These are phyloP conservation scores for Osmerus mordax DNA, from an alignment of 2,113 vertebrate genomes.

Conservation along the genomic window DNA sequence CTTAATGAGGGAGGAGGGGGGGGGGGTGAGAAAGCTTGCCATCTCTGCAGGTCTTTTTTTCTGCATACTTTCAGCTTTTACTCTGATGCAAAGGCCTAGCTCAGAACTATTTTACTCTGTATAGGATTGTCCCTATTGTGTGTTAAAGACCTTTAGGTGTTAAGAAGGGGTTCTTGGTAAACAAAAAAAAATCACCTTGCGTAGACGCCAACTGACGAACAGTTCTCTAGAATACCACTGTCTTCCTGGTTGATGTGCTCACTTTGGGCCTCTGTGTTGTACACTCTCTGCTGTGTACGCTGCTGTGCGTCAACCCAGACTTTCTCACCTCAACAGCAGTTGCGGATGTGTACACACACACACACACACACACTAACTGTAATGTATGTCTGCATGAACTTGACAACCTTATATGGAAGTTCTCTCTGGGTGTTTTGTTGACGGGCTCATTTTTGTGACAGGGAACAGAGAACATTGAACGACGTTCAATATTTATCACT, in stretches of 20 bases:
- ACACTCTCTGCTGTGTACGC: slow-evolving; percentile 10
- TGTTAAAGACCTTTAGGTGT: background rate
- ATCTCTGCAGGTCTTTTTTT: slow-evolving; percentile 1
- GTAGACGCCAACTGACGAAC: slow-evolving; percentile 13
- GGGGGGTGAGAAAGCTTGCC: slow-evolving; percentile 18
- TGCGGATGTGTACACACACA: background rate
- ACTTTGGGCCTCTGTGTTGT: slow-evolving; percentile 20
- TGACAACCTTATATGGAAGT: slow-evolving; percentile 56
- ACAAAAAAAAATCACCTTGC: background rate
- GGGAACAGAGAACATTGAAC: no score
- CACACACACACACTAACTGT: slow-evolving; percentile 8
- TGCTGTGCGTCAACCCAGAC: slow-evolving; percentile 25
- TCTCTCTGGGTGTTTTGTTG: slow-evolving; percentile 32
- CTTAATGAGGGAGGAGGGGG: slow-evolving; percentile 20
- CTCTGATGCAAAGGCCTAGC: background rate
- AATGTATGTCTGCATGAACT: background rate
- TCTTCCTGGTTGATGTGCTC: slow-evolving; percentile 1
- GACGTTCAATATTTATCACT: no score
- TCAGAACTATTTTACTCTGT: background rate
- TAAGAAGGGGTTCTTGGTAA: background rate
- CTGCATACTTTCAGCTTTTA: background rate
- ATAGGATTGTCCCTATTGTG: background rate
- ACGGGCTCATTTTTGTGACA: background rate
- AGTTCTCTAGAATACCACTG: slow-evolving; percentile 19
- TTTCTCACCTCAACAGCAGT: slow-evolving; percentile 18